Conservation (phyloP, 2,888 invertebrate genomes). For the Bellardia pandia region DNA sequence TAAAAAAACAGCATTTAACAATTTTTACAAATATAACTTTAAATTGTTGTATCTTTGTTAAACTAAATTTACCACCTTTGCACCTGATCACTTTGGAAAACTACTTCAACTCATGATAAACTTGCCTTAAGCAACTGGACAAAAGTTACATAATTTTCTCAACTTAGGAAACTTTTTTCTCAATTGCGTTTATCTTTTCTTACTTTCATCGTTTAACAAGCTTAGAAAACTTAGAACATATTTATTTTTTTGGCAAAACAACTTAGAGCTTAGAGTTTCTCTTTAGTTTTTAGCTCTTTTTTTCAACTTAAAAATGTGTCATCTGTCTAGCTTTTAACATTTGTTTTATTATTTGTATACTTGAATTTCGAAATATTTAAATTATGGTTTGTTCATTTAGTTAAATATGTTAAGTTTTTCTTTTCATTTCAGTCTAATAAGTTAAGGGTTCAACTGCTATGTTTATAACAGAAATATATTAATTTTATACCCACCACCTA, state of each 20-base stretch:
- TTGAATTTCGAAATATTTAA: too few species aligned
- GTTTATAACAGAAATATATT: too few species aligned
- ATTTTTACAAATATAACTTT: background rate
- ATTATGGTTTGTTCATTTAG: too few species aligned
- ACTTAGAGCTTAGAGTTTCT: background rate
- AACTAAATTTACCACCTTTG: constrained; percentile 3
- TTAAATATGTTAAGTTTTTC: too few species aligned
- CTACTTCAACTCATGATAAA: constrained; percentile 23
- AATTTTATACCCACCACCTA: too few species aligned
- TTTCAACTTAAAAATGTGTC: too few species aligned
- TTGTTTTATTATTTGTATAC: too few species aligned
- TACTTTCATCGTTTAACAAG: background rate
- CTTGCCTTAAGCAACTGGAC: constrained; percentile 6
- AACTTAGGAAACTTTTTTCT: background rate
- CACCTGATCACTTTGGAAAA: constrained; percentile 56
- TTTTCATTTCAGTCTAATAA: too few species aligned
- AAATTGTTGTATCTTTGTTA: background rate
- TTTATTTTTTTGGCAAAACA: background rate
- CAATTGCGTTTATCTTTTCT: background rate
- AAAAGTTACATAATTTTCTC: constrained; percentile 11
- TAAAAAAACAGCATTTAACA: background rate
- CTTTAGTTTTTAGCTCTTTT: background rate
- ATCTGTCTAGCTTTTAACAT: too few species aligned
- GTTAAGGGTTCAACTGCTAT: too few species aligned
- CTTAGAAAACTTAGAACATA: background rate